Conservation (phyloP, 2,113 vertebrate species). For the Hemiscyllium ocellatum region DNA sequence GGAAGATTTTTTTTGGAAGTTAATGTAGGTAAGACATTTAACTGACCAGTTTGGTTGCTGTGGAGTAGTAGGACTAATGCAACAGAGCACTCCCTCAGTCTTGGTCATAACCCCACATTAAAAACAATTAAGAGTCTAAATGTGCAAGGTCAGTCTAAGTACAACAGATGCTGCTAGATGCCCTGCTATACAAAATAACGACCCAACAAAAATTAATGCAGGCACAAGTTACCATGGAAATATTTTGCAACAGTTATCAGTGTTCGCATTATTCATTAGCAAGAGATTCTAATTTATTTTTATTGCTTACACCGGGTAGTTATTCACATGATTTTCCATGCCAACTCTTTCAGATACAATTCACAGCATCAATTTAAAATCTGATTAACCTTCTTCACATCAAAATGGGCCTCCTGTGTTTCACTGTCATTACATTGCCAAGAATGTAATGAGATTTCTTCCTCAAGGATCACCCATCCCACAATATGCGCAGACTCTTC, state of each 20-base stretch:
- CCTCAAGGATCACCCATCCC: neutral
- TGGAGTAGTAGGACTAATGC: no score
- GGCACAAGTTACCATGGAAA: neutral
- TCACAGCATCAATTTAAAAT: constrained; percentile 9
- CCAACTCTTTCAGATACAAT: neutral
- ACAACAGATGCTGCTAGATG: neutral
- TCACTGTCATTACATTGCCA: neutral
- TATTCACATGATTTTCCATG: constrained; percentile 9
- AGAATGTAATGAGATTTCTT: neutral
- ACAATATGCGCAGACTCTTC: neutral
- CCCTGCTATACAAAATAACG: neutral
- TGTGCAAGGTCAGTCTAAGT: neutral
- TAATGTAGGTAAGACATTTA: no score
- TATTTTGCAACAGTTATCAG: neutral
- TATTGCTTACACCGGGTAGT: constrained; percentile 13
- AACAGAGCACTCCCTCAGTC: no score
- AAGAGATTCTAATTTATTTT: constrained; percentile 19
- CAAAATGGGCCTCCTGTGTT: neutral
- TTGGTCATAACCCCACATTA: no score
- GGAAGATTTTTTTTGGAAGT: no score
- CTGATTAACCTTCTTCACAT: constrained; percentile 19
- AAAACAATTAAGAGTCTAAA: neutral
- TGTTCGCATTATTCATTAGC: constrained; percentile 20
- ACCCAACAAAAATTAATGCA: constrained; percentile 7
- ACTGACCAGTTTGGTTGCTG: no score